Base-by-base conservation (phyloP, 2,797 vertebrate species). In the Parauchenoglanis ngamensis region DNA sequence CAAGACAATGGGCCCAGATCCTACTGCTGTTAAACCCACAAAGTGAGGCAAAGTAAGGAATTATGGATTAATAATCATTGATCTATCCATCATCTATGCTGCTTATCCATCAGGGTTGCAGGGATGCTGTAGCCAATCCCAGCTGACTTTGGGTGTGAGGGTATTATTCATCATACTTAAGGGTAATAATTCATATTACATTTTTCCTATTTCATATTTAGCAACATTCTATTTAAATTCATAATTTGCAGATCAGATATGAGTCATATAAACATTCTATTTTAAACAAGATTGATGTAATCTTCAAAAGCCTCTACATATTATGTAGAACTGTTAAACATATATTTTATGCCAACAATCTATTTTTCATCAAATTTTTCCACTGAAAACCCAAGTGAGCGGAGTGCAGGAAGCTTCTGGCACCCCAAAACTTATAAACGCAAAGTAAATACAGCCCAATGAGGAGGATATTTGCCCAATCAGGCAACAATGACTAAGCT, bases 401-500 rank as follows among this genome's bases (percentile, higher is more conserved):
- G 59, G 10, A 11, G 12, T 21, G 56, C 5, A 61, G 31, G 35
- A 61, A 7, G 7, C 6, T 65, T 61, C 13, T 15, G 11, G 19
- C 21, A 57, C 7, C 5, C 23, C 21, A n/a, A 83, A 52, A 83
- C 3, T 7, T 5, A 23, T 61, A 1, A 52, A 1, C 54, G n/a
- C 44, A 52, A 65, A 49, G 25, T 1, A 6, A 67, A 28, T 31
- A 4, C 10, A 7, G 1, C 4, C 7, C 61, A 13, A 6, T 23
- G 19, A 23, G 44, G 81, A 67, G 63, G 63, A 68, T 0, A 31
- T 54, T 52, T 68, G 8, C 63, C 68, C n/a, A 28, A 82, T 31
- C 63, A 54, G 81, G 81, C 81, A 83, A 83, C 81, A 83, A 13
- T 23, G 81, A 19, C 4, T 21, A 13, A 31, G 19, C 81, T 52